phyloP scores from a whole-genome alignment of 2,888 invertebrate species.

The Melanostoma mellinum region DNA sequence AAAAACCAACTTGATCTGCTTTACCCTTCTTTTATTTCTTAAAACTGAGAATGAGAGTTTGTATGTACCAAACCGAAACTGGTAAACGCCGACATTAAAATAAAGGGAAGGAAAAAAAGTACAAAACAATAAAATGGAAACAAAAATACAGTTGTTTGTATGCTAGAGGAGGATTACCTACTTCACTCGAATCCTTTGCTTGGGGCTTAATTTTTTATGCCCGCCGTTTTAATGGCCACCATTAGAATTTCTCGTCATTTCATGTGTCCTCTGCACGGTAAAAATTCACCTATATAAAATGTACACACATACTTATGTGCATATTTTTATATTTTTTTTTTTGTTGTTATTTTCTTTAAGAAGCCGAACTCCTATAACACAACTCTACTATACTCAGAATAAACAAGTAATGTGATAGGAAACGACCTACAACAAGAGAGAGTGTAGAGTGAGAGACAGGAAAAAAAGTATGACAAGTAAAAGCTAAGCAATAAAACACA shows the following conservation, averaged over 20 bases:
- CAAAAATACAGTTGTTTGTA: slow-evolving; percentile 21
- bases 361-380: slow-evolving; percentile 52
- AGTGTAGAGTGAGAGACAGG: background rate
- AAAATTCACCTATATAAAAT: slow-evolving; percentile 61
- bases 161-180: slow-evolving; percentile 17
- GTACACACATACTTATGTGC: slow-evolving; percentile 1
- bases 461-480: slow-evolving; percentile 19
- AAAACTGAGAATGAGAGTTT: background rate
- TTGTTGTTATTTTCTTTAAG: slow-evolving; percentile 32
- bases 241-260: slow-evolving; percentile 31
- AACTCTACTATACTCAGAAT: slow-evolving; percentile 1
- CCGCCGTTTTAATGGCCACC: slow-evolving; percentile 51
- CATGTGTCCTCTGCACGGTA: slow-evolving; percentile 29
- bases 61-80: slow-evolving; percentile 17
- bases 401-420: slow-evolving; percentile 26
- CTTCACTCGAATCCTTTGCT: slow-evolving; percentile 44
- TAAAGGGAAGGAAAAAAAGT: slow-evolving; percentile 19
- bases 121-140: slow-evolving; percentile 13
- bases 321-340: slow-evolving; percentile 25
- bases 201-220: slow-evolving; percentile 57
- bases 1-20: slow-evolving; percentile 36
- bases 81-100: slow-evolving; percentile 16
- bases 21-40: slow-evolving; percentile 38
- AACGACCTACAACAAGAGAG: slow-evolving; percentile 4
- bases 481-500: slow-evolving; percentile 59